A percentile compares a stretch with the other conserved stretches of the same genome.
Evolutionary conservation across 2,113 vertebrate genomes (phyloP).

Genomic region (Ceuthmochares aereus): DNA sequence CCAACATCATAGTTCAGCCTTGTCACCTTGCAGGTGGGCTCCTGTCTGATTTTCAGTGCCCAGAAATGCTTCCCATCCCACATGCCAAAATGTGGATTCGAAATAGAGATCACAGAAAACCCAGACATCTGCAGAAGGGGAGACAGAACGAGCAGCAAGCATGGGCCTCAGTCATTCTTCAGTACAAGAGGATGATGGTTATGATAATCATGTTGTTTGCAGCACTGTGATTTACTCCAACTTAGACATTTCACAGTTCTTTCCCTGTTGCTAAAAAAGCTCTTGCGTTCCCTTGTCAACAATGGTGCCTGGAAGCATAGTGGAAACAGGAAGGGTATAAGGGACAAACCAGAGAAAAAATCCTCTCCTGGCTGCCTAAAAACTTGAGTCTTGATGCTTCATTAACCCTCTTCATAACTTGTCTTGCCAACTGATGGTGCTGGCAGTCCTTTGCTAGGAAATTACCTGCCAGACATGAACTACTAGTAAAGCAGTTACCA

Average conservation of each 20-base stretch:
- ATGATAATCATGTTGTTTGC: neutral
- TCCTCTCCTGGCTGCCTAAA: neutral
- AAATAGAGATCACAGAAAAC: neutral
- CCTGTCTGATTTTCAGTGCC: neutral
- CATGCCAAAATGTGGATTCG: neutral
- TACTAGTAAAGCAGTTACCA: neutral
- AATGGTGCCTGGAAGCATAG: neutral
- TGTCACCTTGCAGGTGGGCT: neutral
- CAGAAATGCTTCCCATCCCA: neutral
- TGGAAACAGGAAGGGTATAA: neutral
- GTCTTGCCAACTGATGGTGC: neutral
- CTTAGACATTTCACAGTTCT: neutral
- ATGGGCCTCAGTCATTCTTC: neutral
- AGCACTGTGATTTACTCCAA: neutral
- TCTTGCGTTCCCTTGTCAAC: neutral
- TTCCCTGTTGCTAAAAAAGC: neutral
- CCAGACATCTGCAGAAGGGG: neutral
- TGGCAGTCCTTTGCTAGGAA: neutral
- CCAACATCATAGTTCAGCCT: neutral
- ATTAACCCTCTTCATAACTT: constrained; percentile 5
- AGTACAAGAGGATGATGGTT: neutral
- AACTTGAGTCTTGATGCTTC: neutral
- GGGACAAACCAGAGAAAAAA: neutral
- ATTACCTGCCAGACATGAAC: neutral
- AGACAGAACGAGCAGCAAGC: neutral